Percentiles rank a stretch among this genome's conserved stretches.
Conservation (phyloP, 37 sponge, comb jelly and placozoan genomes). For the Mnemiopsis leidyi region DNA sequence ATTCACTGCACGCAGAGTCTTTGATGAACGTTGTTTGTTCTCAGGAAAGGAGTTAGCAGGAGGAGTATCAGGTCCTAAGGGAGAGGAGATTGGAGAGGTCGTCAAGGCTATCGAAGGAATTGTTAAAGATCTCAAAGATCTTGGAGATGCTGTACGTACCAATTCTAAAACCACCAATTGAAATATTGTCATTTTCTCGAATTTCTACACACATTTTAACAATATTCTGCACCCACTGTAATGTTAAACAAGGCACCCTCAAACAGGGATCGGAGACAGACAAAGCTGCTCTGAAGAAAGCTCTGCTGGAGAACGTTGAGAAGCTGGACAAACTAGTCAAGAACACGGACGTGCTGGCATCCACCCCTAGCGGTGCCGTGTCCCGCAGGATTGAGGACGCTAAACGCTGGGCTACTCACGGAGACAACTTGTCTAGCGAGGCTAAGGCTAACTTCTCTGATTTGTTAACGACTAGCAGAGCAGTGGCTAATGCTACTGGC, state of each 20-base stretch:
- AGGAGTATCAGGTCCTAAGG: slow-evolving; percentile 23
- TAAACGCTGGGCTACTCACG: slow-evolving; percentile 27
- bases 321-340: slow-evolving; percentile 3
- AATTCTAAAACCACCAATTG: no score
- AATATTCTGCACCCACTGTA: no score
- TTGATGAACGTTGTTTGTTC: no score
- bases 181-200: no score
- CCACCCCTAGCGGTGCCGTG: slow-evolving; percentile 43
- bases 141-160: slow-evolving; percentile 27
- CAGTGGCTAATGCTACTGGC: slow-evolving; percentile 42
- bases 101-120: slow-evolving; percentile 45
- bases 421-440: neutral
- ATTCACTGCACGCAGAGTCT: no score
- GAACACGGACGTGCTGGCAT: slow-evolving; percentile 33
- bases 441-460: slow-evolving; percentile 33
- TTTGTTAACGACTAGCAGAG: slow-evolving; percentile 32
- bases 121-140: slow-evolving; percentile 36
- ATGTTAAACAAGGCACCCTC: no score
- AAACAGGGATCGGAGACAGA: slow-evolving; percentile 53
- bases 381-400: slow-evolving; percentile 54
- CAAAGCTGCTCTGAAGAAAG: slow-evolving; percentile 62
- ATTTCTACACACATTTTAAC: no score
- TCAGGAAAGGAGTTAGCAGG: slow-evolving; percentile 39
- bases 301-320: slow-evolving; percentile 41
- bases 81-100: slow-evolving; percentile 39